Percentiles rank a stretch among this genome's conserved stretches.
These are phyloP conservation scores for Actinia equina DNA, from an alignment of 64 coral and sea anemone species.

Conservation along the genomic window DNA sequence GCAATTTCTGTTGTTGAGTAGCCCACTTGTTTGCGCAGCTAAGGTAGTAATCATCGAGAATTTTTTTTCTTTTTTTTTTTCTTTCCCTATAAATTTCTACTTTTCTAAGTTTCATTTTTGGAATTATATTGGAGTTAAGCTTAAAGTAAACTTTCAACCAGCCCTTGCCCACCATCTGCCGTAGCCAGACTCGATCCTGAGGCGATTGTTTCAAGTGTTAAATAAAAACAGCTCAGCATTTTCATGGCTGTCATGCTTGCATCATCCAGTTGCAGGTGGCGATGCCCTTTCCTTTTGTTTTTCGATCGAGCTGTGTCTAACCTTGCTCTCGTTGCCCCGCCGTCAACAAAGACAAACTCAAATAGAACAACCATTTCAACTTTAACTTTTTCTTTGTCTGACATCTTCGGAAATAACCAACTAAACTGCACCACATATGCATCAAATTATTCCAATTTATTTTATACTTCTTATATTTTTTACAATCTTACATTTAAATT, in stretches of 20 bases:
- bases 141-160: no score
- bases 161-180: background rate
- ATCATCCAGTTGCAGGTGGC: conserved; percentile 7
- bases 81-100: no score
- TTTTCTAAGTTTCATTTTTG: no score
- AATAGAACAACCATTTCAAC: background rate
- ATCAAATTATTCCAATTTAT: background rate
- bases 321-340: background rate
- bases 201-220: background rate
- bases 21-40: no score
- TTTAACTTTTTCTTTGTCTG: background rate
- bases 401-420: no score
- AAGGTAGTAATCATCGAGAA: no score
- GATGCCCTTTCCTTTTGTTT: background rate
- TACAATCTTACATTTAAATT: background rate
- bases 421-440: background rate
- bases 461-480: background rate
- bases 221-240: conserved; percentile 9
- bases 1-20: no score
- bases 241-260: background rate
- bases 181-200: background rate
- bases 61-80: no score
- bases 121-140: no score
- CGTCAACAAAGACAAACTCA: background rate
- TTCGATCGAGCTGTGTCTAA: conserved; percentile 1